Base-by-base conservation (phyloP, 2,113 vertebrate genomes). In the Alaudala cheleensis region DNA sequence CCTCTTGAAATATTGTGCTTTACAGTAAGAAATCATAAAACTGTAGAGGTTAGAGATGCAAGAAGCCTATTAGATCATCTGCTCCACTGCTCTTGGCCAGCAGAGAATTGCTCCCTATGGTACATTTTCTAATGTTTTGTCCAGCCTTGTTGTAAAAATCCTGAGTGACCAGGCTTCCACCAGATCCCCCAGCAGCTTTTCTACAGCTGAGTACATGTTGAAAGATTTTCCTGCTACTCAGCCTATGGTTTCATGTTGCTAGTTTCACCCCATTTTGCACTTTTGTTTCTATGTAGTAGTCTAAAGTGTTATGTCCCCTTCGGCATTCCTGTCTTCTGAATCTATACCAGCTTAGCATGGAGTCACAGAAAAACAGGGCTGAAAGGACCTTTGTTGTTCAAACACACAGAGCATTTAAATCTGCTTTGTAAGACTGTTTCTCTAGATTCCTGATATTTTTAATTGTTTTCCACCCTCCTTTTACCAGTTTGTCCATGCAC, bases 51-150 rank as follows among this genome's bases (percentile, higher is more conserved):
- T 88, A 95, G 94, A 94, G 83, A 95, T 62, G 50, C 78, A 74
- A 84, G 92, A 71, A 84, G 19, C 47, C 61, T 81, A 86, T 94
- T 95, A 93, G 94, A 95, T 96, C 93, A 96, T 94, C 84, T 69
- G 74, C 74, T 92, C 64, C 53, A 81, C 47, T 2, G 19, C 69
- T 80, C 82, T 69, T 84, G 91, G 86, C 89, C 91, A 88, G 78
- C 0, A 1, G 73, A 93, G 84, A 86, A 95, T 83, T 94, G 74
- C 73, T 96, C 83, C 81, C 81, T 45, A 2, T n/a, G 80, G 95
- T 93, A 78, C 37, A 40, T 94, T 96, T 96, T 71, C 90, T 74
- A 88, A 92, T 81, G 64, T 92, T 96, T 95, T 92, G 90, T 93
- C 85, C 95, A 86, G 90, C 40, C 72, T n/a, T 81, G 39, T 89